These are phyloP conservation scores for Villa cingulata DNA, from an alignment of 2,888 invertebrate genomes.

Conservation along the genomic window DNA sequence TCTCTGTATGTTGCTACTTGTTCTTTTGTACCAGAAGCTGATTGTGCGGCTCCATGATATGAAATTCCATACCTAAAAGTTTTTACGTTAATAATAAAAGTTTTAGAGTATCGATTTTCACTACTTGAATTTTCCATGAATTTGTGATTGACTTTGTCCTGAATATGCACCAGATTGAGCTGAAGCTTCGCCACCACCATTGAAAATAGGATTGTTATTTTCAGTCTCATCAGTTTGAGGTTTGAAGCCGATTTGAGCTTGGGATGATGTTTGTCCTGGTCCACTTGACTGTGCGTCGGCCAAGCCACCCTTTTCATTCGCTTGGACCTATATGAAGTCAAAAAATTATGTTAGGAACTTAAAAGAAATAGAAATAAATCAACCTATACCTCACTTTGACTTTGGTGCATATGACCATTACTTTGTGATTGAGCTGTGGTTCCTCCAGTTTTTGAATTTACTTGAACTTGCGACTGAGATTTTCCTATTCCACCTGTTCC, in stretches of 20 bases:
- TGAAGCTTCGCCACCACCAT: constrained; percentile 64
- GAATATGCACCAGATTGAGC: constrained; percentile 61
- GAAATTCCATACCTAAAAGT: constrained; percentile 51
- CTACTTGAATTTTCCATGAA: constrained; percentile 58
- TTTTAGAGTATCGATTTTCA: background rate
- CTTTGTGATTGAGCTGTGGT: constrained; percentile 64
- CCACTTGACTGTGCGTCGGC: constrained; percentile 77
- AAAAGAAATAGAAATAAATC: background rate
- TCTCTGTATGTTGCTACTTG: constrained; percentile 46
- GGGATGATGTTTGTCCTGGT: constrained; percentile 71
- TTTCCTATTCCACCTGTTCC: constrained; percentile 59
- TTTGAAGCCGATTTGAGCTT: constrained; percentile 77
- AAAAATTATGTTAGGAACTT: constrained; percentile 18
- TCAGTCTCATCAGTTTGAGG: constrained; percentile 46
- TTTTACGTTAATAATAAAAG: background rate
- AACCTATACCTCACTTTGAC: constrained; percentile 32
- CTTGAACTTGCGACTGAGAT: constrained; percentile 63
- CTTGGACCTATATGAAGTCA: constrained; percentile 67
- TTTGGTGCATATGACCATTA: constrained; percentile 60
- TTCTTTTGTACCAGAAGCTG: constrained; percentile 58
- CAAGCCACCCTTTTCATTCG: constrained; percentile 67
- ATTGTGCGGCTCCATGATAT: constrained; percentile 69
- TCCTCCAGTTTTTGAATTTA: constrained; percentile 61
- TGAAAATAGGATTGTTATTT: constrained; percentile 43
- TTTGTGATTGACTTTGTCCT: constrained; percentile 71